Conservation (phyloP, 2,797 vertebrate genomes). For the Trichosurus vulpecula region DNA sequence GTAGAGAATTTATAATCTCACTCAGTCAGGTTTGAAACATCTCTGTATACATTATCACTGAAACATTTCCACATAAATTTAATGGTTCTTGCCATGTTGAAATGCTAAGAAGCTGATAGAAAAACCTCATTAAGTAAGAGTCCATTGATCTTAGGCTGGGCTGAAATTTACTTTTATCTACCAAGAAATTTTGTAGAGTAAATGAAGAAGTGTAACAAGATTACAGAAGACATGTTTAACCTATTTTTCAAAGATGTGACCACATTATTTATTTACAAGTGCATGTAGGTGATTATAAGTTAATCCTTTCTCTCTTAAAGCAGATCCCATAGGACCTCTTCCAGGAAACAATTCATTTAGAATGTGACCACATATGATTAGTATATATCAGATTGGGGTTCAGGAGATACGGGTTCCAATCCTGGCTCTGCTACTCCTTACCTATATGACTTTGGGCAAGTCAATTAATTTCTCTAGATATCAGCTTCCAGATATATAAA, state of each 20-base stretch:
- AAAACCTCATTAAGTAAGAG: neutral
- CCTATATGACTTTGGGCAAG: neutral
- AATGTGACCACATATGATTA: neutral
- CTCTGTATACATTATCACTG: neutral
- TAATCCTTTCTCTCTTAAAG: neutral
- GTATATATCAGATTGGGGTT: neutral
- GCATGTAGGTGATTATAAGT: neutral
- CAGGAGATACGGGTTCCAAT: neutral
- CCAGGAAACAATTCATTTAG: neutral
- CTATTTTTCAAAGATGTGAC: neutral
- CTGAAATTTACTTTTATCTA: neutral
- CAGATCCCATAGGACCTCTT: neutral
- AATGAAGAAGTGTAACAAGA: neutral
- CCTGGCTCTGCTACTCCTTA: neutral
- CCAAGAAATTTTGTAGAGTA: neutral
- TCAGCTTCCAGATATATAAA: neutral
- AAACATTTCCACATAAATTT: neutral
- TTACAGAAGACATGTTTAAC: neutral
- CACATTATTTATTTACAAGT: neutral
- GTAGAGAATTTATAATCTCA: neutral
- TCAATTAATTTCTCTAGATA: neutral
- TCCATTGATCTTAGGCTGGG: neutral
- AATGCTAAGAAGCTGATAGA: neutral
- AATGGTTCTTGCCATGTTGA: neutral
- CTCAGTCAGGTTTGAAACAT: neutral